These are phyloP conservation scores for Antheraea mylitta DNA, from an alignment of 1,140 invertebrate genomes.

Conservation along the genomic window DNA sequence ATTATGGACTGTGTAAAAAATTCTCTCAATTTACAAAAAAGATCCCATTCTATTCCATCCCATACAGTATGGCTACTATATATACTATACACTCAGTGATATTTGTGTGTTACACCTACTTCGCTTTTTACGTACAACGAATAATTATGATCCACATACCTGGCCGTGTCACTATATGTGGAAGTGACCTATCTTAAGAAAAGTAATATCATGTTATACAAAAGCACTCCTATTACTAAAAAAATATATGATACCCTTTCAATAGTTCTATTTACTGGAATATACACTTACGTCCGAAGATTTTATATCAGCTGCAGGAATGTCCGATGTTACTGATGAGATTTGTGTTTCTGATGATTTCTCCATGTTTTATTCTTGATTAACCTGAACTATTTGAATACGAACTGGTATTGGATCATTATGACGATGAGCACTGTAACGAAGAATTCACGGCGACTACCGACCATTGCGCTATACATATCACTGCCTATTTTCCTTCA, in stretches of 20 bases:
- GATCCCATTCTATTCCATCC: too few species aligned
- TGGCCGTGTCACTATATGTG: not conserved
- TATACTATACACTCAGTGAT: too few species aligned
- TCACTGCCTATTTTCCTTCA: conserved; percentile 22
- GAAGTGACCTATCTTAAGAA: conserved; percentile 10
- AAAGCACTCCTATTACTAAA: too few species aligned
- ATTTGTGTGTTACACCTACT: too few species aligned
- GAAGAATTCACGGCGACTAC: conserved; percentile 32
- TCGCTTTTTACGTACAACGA: too few species aligned
- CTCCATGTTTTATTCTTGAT: conserved; percentile 31
- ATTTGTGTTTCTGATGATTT: conserved; percentile 40
- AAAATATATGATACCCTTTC: too few species aligned
- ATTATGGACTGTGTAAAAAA: too few species aligned
- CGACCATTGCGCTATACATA: conserved; percentile 45
- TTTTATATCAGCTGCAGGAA: conserved; percentile 57
- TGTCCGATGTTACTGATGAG: conserved; percentile 51
- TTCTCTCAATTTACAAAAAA: too few species aligned
- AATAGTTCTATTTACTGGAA: not conserved
- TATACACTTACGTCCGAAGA: conserved; percentile 57
- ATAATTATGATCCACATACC: too few species aligned
- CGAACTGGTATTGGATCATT: conserved; percentile 30
- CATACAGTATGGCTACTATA: too few species aligned
- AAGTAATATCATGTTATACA: too few species aligned
- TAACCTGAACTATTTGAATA: conserved; percentile 32
- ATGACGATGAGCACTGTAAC: conserved; percentile 34